These are phyloP conservation scores for Euglossa dilemma DNA, from an alignment of 1,140 invertebrate species.

Conservation along the genomic window DNA sequence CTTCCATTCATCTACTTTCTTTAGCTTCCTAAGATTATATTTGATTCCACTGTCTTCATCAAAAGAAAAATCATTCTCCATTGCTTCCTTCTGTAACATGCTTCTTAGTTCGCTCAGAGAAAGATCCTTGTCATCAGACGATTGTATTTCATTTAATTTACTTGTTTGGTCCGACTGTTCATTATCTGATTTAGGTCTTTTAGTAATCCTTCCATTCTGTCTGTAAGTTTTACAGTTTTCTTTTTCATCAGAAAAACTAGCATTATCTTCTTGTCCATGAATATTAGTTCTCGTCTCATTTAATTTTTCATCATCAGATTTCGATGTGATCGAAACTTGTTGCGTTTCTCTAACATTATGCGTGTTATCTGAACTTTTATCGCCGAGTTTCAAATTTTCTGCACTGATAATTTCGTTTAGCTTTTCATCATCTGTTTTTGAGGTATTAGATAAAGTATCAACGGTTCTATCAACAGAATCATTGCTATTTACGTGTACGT, in stretches of 20 bases:
- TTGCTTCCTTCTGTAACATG: constrained; percentile 24
- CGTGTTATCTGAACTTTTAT: constrained; percentile 15
- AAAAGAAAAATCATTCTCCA: constrained; percentile 39
- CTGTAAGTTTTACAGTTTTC: not conserved
- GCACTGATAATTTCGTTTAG: constrained; percentile 68
- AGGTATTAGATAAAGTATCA: constrained; percentile 60
- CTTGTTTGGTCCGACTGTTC: not conserved
- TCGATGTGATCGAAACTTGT: constrained; percentile 50
- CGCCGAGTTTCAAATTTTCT: constrained; percentile 43
- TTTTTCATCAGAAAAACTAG: not conserved
- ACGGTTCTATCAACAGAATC: not conserved
- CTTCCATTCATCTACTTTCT: constrained; percentile 30
- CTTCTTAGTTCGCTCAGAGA: constrained; percentile 16
- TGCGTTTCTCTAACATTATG: constrained; percentile 22
- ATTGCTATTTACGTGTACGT: not conserved
- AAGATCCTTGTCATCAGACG: constrained; percentile 26
- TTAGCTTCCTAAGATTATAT: constrained; percentile 36
- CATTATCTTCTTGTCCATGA: not conserved
- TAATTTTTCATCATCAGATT: constrained; percentile 73
- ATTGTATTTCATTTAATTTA: not conserved
- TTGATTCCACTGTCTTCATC: constrained; percentile 33
- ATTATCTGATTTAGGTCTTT: not conserved
- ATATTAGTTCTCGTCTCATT: constrained; percentile 58
- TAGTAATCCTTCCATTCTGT: not conserved
- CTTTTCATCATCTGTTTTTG: constrained; percentile 76